Evolutionary conservation across 1,140 invertebrate genomes (phyloP).

Genomic region (Achatina immaculata): DNA sequence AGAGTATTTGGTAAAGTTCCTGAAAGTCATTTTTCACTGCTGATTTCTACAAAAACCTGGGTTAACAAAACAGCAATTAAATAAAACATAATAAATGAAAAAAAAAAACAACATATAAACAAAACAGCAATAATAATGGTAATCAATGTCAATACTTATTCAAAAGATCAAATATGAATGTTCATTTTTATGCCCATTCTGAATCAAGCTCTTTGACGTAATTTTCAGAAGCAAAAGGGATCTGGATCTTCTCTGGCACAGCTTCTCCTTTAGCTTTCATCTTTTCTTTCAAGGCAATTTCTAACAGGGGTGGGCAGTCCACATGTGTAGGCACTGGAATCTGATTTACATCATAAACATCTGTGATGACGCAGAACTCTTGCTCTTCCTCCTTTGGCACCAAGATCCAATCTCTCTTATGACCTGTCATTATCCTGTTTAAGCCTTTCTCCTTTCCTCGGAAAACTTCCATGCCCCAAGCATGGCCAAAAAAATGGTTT

Average conservation of each 20-base stretch:
- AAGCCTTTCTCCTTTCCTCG: slow-evolving; percentile 2
- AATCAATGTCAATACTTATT: too few species aligned
- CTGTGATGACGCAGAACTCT: slow-evolving; percentile 13
- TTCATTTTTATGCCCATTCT: neutral
- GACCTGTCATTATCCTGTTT: neutral
- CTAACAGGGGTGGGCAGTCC: slow-evolving; percentile 20
- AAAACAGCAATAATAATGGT: too few species aligned
- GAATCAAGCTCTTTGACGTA: neutral
- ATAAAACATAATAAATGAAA: too few species aligned
- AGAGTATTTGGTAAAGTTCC: too few species aligned
- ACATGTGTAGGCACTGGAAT: neutral
- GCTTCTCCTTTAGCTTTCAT: slow-evolving; percentile 1
- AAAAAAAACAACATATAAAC: too few species aligned
- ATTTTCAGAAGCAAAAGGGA: slow-evolving; percentile 8
- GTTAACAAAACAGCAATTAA: too few species aligned
- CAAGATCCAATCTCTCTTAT: slow-evolving; percentile 21
- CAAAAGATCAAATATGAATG: too few species aligned
- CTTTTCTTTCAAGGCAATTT: neutral
- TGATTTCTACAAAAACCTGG: too few species aligned
- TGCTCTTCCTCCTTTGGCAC: slow-evolving; percentile 26
- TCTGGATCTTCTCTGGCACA: slow-evolving; percentile 14
- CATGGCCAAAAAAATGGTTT: neutral
- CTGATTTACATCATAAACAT: slow-evolving; percentile 1
- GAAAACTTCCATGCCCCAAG: slow-evolving; percentile 11
- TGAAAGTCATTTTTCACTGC: too few species aligned